Conservation (phyloP, 2,888 invertebrate species). For the Drosophila ustulata region DNA sequence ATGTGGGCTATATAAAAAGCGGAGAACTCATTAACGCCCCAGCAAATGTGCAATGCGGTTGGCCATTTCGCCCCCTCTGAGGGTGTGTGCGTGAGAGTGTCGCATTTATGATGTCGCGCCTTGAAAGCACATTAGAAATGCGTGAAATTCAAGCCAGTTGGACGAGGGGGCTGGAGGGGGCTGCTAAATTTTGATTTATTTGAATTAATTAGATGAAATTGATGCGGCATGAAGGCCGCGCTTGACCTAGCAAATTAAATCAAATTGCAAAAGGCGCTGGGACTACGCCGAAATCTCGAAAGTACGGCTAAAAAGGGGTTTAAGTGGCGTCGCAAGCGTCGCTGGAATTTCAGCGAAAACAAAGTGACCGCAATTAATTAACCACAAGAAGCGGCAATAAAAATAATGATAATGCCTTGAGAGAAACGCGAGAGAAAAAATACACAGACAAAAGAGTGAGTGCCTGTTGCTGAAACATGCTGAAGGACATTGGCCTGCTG, state of each 20-base stretch:
- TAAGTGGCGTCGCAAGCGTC: constrained; percentile 58
- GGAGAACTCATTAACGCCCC: constrained; percentile 64
- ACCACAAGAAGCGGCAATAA: constrained; percentile 64
- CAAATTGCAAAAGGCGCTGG: constrained; percentile 51
- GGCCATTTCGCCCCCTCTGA: constrained; percentile 51
- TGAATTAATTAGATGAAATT: constrained; percentile 52
- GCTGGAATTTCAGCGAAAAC: constrained; percentile 50
- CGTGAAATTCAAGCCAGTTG: constrained; percentile 54
- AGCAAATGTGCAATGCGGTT: constrained; percentile 62
- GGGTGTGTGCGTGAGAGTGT: constrained; percentile 34
- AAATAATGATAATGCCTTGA: constrained; percentile 61
- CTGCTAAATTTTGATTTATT: constrained; percentile 60
- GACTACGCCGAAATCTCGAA: constrained; percentile 37
- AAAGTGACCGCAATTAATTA: constrained; percentile 80
- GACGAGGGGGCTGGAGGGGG: background rate
- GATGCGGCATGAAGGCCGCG: constrained; percentile 37
- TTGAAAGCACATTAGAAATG: constrained; percentile 64
- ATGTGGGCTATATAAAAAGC: constrained; percentile 60
- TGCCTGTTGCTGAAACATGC: constrained; percentile 5
- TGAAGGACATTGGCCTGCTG: background rate
- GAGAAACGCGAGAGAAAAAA: background rate
- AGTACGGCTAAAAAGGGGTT: constrained; percentile 55
- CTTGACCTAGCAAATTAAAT: constrained; percentile 67
- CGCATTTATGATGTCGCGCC: constrained; percentile 60
- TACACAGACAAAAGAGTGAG: background rate